Evolutionary conservation across 35 echinoderm and acorn worm genomes (phyloP), one percentile per base, ranked within the genome.

Genomic region (Hemicentrotus pulcherrimus): DNA sequence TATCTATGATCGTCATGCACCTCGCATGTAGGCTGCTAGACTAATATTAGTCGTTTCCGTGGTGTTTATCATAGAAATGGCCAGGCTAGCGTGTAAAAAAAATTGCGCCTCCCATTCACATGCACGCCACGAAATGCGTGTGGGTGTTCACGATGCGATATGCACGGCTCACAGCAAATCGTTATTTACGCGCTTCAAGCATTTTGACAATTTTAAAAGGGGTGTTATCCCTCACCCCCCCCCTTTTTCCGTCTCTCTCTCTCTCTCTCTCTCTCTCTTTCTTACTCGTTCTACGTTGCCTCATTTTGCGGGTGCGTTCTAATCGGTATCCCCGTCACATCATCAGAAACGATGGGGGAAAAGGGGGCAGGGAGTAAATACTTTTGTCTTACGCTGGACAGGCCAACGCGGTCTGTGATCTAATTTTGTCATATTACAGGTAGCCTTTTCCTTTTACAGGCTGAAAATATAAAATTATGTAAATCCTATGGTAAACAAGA

Each of bases 101-200:
- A n/a, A n/a, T n/a, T n/a, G n/a, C n/a, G n/a, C 35, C 61, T 19
- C 61, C 16, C 24, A 41, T 41, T 41, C 35, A 41, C 35, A 41
- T 41, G 35, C 35, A 55, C 50, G 50, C 50, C 50, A 55, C 50
- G 50, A 55, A 11, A 15, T 55, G 50, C 50, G 28, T 89, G 87
- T 31, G 31, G 6, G 31, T 89, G 87, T 89, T 89, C 16, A 41
- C 87, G 32, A 89, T 31, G 6, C 86, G 86, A 46, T 90, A 45
- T 90, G 32, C 88, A 90, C 88, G 7, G 19, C 46, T 90, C 87
- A 35, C 87, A n/a, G 16, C 31, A 32, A 46, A 89, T 89, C 32
- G 86, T 86, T 86, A 86, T 90, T 90, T 90, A 33, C 88, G 88
- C 18, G 31, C 88, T 47, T 32, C 14, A 15, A 90, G 88, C 32